A percentile compares a stretch with the other conserved stretches of the same genome.
Evolutionary conservation across 2,888 invertebrate genomes (phyloP).

Genomic region (Tetragonisca angustula): DNA sequence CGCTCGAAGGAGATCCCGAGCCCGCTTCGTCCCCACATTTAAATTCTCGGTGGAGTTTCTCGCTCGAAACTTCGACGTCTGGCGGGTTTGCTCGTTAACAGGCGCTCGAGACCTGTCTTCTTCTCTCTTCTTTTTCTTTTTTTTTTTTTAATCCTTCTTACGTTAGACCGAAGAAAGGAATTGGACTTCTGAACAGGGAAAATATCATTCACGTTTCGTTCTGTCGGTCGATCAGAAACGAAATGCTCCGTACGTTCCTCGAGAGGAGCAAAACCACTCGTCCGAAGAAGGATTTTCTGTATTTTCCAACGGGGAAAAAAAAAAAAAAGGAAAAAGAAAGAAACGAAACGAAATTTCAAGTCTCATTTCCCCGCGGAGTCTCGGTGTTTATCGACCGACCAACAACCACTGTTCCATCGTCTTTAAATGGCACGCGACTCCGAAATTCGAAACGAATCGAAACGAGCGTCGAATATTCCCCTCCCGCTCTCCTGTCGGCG

Average conservation of each 20-base stretch:
- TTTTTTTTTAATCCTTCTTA: not conserved
- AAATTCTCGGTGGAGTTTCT: not conserved
- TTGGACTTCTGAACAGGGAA: not conserved
- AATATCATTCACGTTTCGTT: not conserved
- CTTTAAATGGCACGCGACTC: not conserved
- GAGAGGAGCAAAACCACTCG: not conserved
- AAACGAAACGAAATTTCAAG: no score
- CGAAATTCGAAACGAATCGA: not conserved
- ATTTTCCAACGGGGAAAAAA: not conserved
- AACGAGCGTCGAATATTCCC: constrained; percentile 17
- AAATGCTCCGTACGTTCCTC: not conserved
- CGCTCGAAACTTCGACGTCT: constrained; percentile 3
- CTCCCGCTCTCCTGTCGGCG: not conserved
- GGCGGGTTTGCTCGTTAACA: not conserved
- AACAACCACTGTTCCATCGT: not conserved
- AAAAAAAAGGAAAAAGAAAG: no score
- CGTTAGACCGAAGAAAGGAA: not conserved
- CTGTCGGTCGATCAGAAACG: not conserved
- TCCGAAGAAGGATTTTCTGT: no score
- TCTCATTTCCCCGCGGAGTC: no score
- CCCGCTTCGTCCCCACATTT: not conserved
- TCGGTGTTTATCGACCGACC: not conserved
- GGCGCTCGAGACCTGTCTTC: not conserved
- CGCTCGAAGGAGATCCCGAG: not conserved
- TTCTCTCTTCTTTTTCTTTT: no score